Base-by-base conservation (phyloP, 2,888 invertebrate genomes). In the Thecocarcelia acutangulata region DNA sequence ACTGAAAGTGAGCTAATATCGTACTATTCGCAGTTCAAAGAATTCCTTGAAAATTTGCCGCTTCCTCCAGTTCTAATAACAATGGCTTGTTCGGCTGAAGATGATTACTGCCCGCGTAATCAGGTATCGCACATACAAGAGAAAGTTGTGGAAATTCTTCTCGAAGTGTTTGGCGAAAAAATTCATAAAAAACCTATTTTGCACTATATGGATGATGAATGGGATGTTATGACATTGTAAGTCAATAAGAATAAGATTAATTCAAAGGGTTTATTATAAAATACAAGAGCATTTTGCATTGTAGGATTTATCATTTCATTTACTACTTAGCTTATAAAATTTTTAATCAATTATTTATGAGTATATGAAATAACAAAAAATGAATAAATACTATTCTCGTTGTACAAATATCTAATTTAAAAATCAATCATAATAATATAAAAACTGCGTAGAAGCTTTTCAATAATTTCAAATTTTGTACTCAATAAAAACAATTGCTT, bases 41-140 rank as follows among this genome's bases (percentile, higher is more conserved):
- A 17, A 91, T 96, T 86, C 88, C 96, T 84, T 89, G 92, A 66
- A 87, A 91, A 64, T 87, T 94, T 95, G 0, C 90, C 87, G 1
- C 84, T 90, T 44, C 91, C 92, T 5, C 95, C 96, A 1, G 94
- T 94, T 0, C 92, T 97, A 52, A 87, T 90, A 15, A 97, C 97
- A 0, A 93, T 97, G 59, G 94, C 97, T 0, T 92, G 97, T 86
- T 97, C 97, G 0, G 95, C 96, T 61, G 93, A 94, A 50, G 97
- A 98, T 87, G 97, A 97, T 84, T 98, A 97, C 88, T 97, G 97
- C 86, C 97, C 97, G 0, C 91, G 93, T 17, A 93, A 95, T 87
- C 95, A 96, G 90, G 97, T 97, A 40, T 95, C 96, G 74, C 91
- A 91, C 56, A 97, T 97, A 83, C 96, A 97, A 89, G 91, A 92